A percentile compares a stretch with the other conserved stretches of the same genome.
phyloP scores from a whole-genome alignment of 1,140 invertebrate genomes.

The Drosophila persimilis region DNA sequence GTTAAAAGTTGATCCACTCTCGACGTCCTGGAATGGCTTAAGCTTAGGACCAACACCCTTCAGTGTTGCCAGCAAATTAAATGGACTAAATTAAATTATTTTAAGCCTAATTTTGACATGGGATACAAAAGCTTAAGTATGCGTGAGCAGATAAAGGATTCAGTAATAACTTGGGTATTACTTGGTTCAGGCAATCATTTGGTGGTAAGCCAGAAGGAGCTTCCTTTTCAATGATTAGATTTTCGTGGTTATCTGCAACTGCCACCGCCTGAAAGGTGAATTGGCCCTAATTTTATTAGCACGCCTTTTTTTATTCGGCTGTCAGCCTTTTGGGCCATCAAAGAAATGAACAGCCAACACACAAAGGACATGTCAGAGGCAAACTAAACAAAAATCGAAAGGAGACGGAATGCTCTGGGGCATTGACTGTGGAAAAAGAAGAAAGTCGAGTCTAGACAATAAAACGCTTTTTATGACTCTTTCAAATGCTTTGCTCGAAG shows the following conservation, averaged over 20 bases:
- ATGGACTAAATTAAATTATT: no score
- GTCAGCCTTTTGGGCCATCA: background rate
- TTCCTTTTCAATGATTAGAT: constrained; percentile 32
- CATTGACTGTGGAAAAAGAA: background rate
- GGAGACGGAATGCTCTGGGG: constrained; percentile 15
- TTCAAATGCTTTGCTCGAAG: constrained; percentile 60
- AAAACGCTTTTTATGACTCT: constrained; percentile 62
- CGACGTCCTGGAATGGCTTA: no score
- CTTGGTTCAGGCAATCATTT: constrained; percentile 3
- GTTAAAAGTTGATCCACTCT: constrained; percentile 34
- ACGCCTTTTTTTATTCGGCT: constrained; percentile 41
- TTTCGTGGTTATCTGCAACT: constrained; percentile 16
- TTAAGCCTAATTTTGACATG: no score
- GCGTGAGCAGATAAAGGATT: no score
- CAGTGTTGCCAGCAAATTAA: no score
- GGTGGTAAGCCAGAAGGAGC: background rate
- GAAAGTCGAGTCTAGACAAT: constrained; percentile 40
- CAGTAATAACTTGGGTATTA: no score
- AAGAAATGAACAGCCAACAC: constrained; percentile 32
- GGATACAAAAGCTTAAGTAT: no score
- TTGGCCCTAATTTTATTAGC: constrained; percentile 63
- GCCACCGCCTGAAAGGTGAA: constrained; percentile 37
- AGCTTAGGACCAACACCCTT: no score
- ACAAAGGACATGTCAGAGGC: constrained; percentile 8
- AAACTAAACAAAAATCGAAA: constrained; percentile 46